Conservation (phyloP, 2,797 vertebrate species). For the Enteromius unitaeniatus region DNA sequence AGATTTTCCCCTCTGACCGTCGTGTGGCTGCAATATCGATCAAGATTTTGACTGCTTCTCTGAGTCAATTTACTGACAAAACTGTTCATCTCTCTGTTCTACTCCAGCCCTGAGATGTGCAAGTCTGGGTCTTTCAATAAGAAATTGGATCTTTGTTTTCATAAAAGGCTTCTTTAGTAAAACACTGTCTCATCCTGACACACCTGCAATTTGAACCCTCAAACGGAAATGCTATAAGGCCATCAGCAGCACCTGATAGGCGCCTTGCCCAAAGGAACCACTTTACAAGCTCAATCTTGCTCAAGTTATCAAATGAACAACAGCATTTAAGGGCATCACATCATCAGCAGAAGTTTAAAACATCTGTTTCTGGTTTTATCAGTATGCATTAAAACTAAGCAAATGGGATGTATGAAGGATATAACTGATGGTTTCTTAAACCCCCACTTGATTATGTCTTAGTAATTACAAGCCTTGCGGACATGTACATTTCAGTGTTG, state of each 20-base stretch:
- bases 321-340: slow-evolving; percentile 23
- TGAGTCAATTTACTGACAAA: slow-evolving; percentile 21
- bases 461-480: slow-evolving; percentile 53
- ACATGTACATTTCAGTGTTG: slow-evolving; percentile 23
- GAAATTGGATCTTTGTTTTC: slow-evolving; percentile 38
- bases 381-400: slow-evolving; percentile 31
- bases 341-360: slow-evolving; percentile 30
- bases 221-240: slow-evolving; percentile 13
- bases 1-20: slow-evolving; percentile 2
- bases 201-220: slow-evolving; percentile 24
- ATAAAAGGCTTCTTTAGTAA: slow-evolving; percentile 32
- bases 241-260: slow-evolving; percentile 9
- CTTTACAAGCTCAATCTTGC: slow-evolving; percentile 27
- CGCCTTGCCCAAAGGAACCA: slow-evolving; percentile 12
- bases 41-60: slow-evolving; percentile 36
- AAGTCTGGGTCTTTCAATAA: slow-evolving; percentile 26
- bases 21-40: slow-evolving; percentile 39
- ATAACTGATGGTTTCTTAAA: slow-evolving; percentile 35
- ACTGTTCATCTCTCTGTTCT: slow-evolving; percentile 15
- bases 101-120: slow-evolving; percentile 18
- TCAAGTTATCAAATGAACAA: slow-evolving; percentile 9
- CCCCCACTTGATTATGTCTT: slow-evolving; percentile 32
- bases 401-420: slow-evolving; percentile 24
- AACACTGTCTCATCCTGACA: slow-evolving; percentile 12
- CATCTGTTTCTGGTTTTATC: slow-evolving; percentile 46